Conservation (phyloP, 2,797 vertebrate species). For the Remorina albescens region DNA sequence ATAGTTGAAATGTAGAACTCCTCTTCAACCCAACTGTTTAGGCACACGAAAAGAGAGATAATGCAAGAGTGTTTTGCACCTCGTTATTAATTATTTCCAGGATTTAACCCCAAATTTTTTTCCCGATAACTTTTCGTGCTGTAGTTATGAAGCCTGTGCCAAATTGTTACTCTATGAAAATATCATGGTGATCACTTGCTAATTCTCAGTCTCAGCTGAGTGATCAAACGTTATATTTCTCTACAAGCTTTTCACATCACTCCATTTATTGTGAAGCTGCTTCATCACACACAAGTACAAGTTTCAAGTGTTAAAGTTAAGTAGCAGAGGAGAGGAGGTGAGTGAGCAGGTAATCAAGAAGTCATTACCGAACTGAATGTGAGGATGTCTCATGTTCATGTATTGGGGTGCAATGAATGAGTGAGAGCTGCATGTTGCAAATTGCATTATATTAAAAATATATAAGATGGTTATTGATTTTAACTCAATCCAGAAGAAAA, state of each 20-base stretch:
- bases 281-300: neutral
- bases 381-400: neutral
- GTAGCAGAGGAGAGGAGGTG: conserved; percentile 9
- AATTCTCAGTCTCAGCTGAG: conserved; percentile 18
- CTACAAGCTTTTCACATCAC: conserved; percentile 13
- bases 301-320: conserved; percentile 16
- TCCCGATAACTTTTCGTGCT: conserved; percentile 6
- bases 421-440: neutral
- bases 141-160: conserved; percentile 14
- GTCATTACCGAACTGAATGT: neutral
- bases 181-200: conserved; percentile 28
- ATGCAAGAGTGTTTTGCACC: neutral
- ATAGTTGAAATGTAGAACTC: conserved; percentile 45
- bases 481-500: no score
- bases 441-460: neutral
- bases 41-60: conserved; percentile 20
- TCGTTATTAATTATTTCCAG: conserved; percentile 31
- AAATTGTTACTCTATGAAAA: conserved; percentile 27
- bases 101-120: neutral
- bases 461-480: conserved; percentile 10
- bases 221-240: conserved; percentile 19
- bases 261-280: neutral
- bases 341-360: conserved; percentile 8
- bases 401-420: neutral
- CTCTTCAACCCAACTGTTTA: conserved; percentile 2